Percentiles rank a stretch among this genome's conserved stretches.
Evolutionary conservation across 2,113 vertebrate genomes (phyloP).

Genomic region (Oxyruncus cristatus): DNA sequence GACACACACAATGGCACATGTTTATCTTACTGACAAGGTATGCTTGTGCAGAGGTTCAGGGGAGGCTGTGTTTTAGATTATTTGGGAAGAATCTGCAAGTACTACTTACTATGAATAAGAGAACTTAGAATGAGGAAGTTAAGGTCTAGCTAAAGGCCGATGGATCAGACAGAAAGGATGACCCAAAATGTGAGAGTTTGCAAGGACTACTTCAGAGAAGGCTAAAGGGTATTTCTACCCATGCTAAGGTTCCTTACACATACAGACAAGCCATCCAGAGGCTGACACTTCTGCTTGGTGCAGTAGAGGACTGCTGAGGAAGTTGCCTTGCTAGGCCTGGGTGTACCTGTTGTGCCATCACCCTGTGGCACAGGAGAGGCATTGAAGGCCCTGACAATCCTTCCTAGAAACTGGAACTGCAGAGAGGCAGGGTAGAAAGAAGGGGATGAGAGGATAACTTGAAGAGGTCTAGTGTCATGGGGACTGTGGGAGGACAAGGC

Average conservation of each 20-base stretch:
- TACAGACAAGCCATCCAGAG: neutral
- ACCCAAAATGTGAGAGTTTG: neutral
- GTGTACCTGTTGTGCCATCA: neutral
- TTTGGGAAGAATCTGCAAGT: neutral
- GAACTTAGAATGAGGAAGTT: neutral
- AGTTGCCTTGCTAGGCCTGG: neutral
- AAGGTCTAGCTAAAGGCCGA: neutral
- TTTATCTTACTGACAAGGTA: neutral
- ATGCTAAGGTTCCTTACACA: neutral
- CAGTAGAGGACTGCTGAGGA: neutral
- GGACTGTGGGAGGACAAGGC: neutral
- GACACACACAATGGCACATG: neutral
- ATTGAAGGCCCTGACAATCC: neutral
- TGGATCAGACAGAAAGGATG: neutral
- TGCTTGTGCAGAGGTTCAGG: neutral
- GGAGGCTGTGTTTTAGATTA: neutral
- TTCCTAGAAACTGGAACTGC: neutral
- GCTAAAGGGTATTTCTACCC: neutral
- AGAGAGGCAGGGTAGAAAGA: neutral
- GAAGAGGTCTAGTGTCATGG: neutral
- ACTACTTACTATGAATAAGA: neutral
- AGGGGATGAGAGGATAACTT: neutral
- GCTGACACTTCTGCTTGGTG: neutral
- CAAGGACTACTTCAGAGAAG: neutral
- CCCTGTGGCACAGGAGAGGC: neutral